phyloP scores from a whole-genome alignment of 2,113 vertebrate species.

The Pseudopodoces humilis region DNA sequence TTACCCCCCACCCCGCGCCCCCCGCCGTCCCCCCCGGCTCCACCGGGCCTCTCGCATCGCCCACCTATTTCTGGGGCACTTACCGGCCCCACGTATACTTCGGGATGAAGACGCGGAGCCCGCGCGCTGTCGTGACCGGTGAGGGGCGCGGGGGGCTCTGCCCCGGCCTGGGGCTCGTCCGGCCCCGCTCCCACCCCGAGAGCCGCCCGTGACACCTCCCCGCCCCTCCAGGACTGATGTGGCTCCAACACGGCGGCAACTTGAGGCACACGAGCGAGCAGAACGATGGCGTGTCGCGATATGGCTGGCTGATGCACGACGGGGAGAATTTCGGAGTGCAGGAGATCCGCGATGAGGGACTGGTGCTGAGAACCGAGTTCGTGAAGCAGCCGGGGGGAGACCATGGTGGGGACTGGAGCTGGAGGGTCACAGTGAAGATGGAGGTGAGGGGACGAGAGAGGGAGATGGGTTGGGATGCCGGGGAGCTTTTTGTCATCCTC shows the following conservation, averaged over 20 bases:
- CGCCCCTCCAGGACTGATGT: conserved; percentile 86
- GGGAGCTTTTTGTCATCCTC: neutral
- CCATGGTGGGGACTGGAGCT: conserved; percentile 96
- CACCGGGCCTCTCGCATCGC: conserved; percentile 76
- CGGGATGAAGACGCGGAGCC: conserved; percentile 94
- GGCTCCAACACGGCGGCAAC: conserved; percentile 82
- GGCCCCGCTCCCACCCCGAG: neutral
- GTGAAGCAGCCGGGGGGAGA: conserved; percentile 87
- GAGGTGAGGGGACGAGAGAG: conserved; percentile 62
- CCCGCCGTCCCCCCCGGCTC: conserved; percentile 75
- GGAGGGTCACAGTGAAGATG: conserved; percentile 86
- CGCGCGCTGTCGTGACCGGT: conserved; percentile 86
- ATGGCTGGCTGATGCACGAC: conserved; percentile 92
- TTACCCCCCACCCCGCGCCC: conserved; percentile 81
- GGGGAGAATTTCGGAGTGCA: conserved; percentile 88
- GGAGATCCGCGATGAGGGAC: conserved; percentile 83
- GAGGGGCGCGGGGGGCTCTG: neutral
- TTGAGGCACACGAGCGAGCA: conserved; percentile 92
- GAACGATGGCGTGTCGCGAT: conserved; percentile 81
- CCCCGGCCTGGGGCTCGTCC: neutral
- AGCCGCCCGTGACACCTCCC: neutral
- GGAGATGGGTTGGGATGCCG: neutral
- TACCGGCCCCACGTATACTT: conserved; percentile 95
- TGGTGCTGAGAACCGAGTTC: conserved; percentile 87
- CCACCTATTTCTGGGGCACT: conserved; percentile 89